Evolutionary conservation across 2,888 invertebrate species (phyloP).

Genomic region (Cephus runcator): DNA sequence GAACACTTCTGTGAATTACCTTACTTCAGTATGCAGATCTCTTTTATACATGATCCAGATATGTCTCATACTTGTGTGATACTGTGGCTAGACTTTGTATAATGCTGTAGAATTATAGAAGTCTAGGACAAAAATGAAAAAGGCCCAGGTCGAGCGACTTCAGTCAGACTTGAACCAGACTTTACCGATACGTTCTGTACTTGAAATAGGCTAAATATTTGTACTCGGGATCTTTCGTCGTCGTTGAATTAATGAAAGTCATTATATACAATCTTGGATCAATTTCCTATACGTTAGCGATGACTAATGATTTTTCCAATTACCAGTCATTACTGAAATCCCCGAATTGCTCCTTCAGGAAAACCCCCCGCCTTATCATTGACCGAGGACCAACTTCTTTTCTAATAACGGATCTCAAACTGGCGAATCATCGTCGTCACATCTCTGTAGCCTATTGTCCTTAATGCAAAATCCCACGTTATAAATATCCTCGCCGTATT

Average conservation of each 20-base stretch:
- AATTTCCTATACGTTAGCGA: background rate
- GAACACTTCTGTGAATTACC: too few relatives aligned
- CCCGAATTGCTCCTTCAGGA: background rate
- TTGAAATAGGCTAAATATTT: background rate
- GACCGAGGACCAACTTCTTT: background rate
- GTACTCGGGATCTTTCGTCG: background rate
- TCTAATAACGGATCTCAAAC: background rate
- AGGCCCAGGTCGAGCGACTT: too few relatives aligned
- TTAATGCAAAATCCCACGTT: background rate
- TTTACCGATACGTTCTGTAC: background rate
- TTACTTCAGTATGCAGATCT: too few relatives aligned
- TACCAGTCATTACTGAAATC: background rate
- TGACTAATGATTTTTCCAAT: background rate
- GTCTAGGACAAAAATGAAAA: too few relatives aligned
- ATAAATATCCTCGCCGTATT: background rate
- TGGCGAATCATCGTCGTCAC: background rate
- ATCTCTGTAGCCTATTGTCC: background rate
- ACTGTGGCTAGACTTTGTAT: too few relatives aligned
- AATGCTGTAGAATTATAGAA: too few relatives aligned
- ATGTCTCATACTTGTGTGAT: too few relatives aligned
- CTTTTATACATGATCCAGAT: too few relatives aligned
- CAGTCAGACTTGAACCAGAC: too few relatives aligned
- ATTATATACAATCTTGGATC: background rate
- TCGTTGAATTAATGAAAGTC: background rate
- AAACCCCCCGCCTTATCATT: background rate